Conservation (phyloP, 1,140 invertebrate species). For the Leptopilina boulardi region DNA sequence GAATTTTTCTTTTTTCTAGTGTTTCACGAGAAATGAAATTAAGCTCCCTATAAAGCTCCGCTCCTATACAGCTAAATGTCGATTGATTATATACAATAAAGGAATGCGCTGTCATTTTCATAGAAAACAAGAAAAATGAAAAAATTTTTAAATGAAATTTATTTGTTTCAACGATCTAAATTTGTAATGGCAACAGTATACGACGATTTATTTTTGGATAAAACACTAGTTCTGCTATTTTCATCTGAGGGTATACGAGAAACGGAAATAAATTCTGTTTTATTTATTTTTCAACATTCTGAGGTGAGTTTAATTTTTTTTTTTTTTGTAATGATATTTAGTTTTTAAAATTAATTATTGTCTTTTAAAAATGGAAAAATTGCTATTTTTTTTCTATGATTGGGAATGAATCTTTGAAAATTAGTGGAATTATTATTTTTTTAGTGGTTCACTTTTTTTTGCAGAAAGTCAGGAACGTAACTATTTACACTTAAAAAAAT, state of each 20-base stretch:
- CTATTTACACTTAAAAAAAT: neutral
- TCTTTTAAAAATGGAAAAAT: no score
- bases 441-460: neutral
- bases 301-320: neutral
- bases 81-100: neutral
- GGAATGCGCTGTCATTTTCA: neutral
- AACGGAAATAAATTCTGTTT: neutral
- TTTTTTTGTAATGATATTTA: neutral
- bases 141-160: neutral
- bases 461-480: neutral
- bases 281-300: neutral
- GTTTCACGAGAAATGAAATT: neutral
- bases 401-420: no score
- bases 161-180: neutral
- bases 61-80: neutral
- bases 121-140: neutral
- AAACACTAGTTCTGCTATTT: slow-evolving; percentile 16
- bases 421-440: neutral
- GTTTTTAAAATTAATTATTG: no score
- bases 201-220: slow-evolving; percentile 30
- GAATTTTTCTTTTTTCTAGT: neutral
- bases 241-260: slow-evolving; percentile 5
- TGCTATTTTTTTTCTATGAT: no score
- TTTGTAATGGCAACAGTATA: slow-evolving; percentile 3
- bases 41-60: slow-evolving; percentile 12